Evolutionary conservation across 2,113 vertebrate genomes (phyloP).

Genomic region (Cercopithecus mona): DNA sequence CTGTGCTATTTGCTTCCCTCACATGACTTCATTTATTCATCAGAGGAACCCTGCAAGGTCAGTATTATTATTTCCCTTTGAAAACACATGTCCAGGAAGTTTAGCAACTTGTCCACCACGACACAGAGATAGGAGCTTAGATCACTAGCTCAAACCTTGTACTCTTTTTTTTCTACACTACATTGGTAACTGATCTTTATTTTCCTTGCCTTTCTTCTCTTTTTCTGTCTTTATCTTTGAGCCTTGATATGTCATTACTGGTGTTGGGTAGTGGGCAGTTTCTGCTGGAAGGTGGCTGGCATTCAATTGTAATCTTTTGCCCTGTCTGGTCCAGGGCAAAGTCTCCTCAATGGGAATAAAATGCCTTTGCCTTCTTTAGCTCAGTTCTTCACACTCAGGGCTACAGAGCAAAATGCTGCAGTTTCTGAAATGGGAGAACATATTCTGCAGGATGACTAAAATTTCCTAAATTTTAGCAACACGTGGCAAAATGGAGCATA

Average conservation of each 20-base stretch:
- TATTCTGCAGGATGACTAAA: background rate
- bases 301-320: background rate
- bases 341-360: background rate
- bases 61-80: background rate
- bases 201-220: background rate
- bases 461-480: background rate
- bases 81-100: background rate
- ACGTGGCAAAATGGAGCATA: background rate
- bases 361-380: fast-evolving
- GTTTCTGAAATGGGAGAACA: background rate
- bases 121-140: fast-evolving
- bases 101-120: background rate
- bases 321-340: background rate
- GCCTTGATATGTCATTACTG: background rate
- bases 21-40: fast-evolving
- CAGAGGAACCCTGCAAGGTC: background rate
- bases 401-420: background rate
- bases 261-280: background rate
- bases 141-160: background rate
- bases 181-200: background rate
- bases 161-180: background rate
- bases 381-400: background rate
- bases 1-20: background rate
- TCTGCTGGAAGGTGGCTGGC: background rate
- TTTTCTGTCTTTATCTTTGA: background rate